Percentiles rank a stretch among this genome's conserved stretches.
Conservation (phyloP, 2,888 invertebrate species). For the Andrena trimmerana region DNA sequence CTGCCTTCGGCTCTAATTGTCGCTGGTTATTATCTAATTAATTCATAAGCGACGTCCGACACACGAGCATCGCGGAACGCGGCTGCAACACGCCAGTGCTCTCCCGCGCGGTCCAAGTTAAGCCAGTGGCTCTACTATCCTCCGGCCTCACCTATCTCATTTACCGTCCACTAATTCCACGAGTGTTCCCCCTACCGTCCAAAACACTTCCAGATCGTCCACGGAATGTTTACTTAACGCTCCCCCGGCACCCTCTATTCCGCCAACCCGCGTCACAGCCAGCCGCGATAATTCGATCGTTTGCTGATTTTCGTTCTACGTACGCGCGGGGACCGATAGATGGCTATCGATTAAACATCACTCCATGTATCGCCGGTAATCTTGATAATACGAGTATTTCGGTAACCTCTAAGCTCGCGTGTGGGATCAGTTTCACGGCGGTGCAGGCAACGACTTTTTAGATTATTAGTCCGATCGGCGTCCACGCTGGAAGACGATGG, state of each 20-base stretch:
- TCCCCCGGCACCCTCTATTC: not conserved
- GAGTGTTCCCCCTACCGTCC: constrained; percentile 5
- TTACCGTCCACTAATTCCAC: constrained; percentile 25
- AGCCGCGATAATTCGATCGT: constrained; percentile 25
- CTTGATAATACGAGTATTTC: constrained; percentile 43
- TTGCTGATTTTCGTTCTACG: constrained; percentile 28
- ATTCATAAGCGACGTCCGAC: constrained; percentile 77
- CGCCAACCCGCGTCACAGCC: not conserved
- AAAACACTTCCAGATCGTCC: constrained; percentile 33
- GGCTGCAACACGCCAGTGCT: constrained; percentile 16
- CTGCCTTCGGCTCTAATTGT: constrained; percentile 76
- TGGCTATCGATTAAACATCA: constrained; percentile 47
- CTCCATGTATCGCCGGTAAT: constrained; percentile 40
- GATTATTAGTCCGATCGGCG: constrained; percentile 31
- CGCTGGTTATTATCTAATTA: constrained; percentile 81
- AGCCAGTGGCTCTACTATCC: constrained; percentile 32
- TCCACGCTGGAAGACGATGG: constrained; percentile 21
- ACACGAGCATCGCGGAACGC: constrained; percentile 55
- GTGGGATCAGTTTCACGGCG: constrained; percentile 37
- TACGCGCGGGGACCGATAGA: constrained; percentile 4
- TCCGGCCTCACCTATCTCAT: constrained; percentile 23
- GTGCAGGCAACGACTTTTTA: constrained; percentile 24
- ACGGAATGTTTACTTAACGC: constrained; percentile 28
- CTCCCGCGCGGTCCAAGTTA: constrained; percentile 61
- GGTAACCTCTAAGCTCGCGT: constrained; percentile 38